Evolutionary conservation across 1,140 invertebrate genomes (phyloP).

Genomic region (Saxidomus purpurata): DNA sequence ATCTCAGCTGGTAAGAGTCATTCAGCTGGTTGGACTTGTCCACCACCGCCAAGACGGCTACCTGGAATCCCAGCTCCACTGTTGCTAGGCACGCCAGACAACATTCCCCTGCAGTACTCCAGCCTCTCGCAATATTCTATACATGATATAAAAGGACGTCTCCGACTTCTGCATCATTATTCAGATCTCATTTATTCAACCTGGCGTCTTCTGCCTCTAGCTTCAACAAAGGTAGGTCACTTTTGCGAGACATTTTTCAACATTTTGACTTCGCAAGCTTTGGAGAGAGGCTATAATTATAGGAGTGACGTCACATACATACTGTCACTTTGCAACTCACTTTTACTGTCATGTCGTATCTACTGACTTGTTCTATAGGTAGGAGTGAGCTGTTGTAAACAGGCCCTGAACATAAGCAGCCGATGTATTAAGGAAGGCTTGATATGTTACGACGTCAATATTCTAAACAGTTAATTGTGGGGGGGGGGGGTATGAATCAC

Average conservation of each 20-base stretch:
- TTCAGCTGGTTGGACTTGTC: slow-evolving; percentile 90
- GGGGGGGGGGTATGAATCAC: too few relatives aligned
- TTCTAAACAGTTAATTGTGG: too few relatives aligned
- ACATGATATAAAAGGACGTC: slow-evolving; percentile 87
- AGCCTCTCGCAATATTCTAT: slow-evolving; percentile 88
- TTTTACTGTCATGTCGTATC: too few relatives aligned
- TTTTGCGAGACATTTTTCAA: not conserved
- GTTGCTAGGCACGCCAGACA: slow-evolving; percentile 88
- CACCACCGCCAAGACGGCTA: slow-evolving; percentile 86
- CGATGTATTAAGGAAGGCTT: too few relatives aligned
- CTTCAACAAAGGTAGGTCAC: slow-evolving; percentile 74
- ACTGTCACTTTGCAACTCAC: too few relatives aligned
- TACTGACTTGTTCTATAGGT: too few relatives aligned
- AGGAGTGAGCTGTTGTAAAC: too few relatives aligned
- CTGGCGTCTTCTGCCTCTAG: slow-evolving; percentile 89
- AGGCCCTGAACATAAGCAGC: too few relatives aligned
- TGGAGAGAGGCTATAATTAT: too few relatives aligned
- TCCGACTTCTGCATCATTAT: slow-evolving; percentile 89
- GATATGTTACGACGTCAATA: too few relatives aligned
- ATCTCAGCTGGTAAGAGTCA: slow-evolving; percentile 90
- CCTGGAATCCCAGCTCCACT: slow-evolving; percentile 87
- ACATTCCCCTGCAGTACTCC: slow-evolving; percentile 89
- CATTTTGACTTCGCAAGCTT: too few relatives aligned
- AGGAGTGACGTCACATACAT: too few relatives aligned
- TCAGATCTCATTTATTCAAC: slow-evolving; percentile 90